Evolutionary conservation across 2,888 invertebrate species (phyloP).

Genomic region (Polietes domitor): DNA sequence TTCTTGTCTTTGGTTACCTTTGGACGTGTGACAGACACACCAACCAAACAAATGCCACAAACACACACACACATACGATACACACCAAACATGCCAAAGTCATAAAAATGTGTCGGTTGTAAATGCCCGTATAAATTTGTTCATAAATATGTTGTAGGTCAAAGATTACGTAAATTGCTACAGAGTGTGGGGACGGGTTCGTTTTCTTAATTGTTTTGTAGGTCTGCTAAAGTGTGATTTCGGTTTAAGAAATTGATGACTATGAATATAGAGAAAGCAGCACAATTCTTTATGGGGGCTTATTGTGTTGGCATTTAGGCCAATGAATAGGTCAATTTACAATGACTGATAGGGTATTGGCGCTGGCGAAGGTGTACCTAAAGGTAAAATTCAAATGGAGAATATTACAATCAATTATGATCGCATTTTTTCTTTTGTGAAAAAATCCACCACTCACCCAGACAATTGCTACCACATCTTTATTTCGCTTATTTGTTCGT

Average conservation of each 20-base stretch:
- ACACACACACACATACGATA: not conserved
- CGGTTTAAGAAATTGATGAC: not conserved
- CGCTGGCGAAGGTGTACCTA: too few relatives aligned
- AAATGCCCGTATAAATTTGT: constrained; percentile 40
- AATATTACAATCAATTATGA: too few relatives aligned
- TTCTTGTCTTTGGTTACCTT: constrained; percentile 19
- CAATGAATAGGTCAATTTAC: not conserved
- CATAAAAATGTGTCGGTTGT: constrained; percentile 29
- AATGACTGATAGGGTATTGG: not conserved
- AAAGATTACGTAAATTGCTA: constrained; percentile 33
- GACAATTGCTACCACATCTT: too few relatives aligned
- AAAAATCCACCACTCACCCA: too few relatives aligned
- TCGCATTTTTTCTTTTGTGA: too few relatives aligned
- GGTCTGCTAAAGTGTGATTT: constrained; percentile 10
- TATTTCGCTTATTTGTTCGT: too few relatives aligned
- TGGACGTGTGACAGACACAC: constrained; percentile 1
- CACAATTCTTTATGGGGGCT: not conserved
- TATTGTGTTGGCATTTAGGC: not conserved
- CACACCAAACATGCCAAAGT: constrained; percentile 11
- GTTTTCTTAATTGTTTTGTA: constrained; percentile 20
- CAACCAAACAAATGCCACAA: too few relatives aligned
- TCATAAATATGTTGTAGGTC: constrained; percentile 33
- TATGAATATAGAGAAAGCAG: too few relatives aligned
- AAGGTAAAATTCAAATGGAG: too few relatives aligned
- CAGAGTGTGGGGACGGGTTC: not conserved